A percentile compares a stretch with the other conserved stretches of the same genome.
Evolutionary conservation across 35 echinoderm and acorn worm species (phyloP).

Genomic region (Hemicentrotus pulcherrimus): DNA sequence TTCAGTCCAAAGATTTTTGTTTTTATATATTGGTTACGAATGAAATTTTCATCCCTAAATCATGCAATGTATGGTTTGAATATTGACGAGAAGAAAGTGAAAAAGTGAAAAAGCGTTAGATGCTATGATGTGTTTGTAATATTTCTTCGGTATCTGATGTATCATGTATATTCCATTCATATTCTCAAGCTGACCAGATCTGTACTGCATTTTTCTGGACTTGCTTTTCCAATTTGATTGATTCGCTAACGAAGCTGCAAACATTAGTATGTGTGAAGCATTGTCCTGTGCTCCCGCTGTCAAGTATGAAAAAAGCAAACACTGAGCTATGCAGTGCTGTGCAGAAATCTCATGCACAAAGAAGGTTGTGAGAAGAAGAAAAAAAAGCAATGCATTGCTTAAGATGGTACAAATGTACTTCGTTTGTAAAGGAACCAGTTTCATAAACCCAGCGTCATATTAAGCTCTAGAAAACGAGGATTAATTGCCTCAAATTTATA

Average conservation of each 20-base stretch:
- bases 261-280: background rate
- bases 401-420: background rate
- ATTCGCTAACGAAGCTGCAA: background rate
- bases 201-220: background rate
- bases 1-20: background rate
- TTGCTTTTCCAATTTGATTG: background rate
- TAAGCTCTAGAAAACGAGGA: background rate
- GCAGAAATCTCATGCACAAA: background rate
- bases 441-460: background rate
- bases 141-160: background rate
- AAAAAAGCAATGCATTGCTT: background rate
- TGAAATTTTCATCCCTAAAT: background rate
- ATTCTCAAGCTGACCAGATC: background rate
- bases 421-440: background rate
- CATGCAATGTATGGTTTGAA: background rate
- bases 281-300: background rate
- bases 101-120: background rate
- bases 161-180: background rate
- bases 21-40: slow-evolving; percentile 14
- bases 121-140: background rate
- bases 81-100: background rate
- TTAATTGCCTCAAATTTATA: background rate
- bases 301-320: background rate
- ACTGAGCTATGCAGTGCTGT: background rate
- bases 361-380: background rate